Base-by-base conservation (phyloP, 1,140 invertebrate genomes). In the Drusus annulatus region DNA sequence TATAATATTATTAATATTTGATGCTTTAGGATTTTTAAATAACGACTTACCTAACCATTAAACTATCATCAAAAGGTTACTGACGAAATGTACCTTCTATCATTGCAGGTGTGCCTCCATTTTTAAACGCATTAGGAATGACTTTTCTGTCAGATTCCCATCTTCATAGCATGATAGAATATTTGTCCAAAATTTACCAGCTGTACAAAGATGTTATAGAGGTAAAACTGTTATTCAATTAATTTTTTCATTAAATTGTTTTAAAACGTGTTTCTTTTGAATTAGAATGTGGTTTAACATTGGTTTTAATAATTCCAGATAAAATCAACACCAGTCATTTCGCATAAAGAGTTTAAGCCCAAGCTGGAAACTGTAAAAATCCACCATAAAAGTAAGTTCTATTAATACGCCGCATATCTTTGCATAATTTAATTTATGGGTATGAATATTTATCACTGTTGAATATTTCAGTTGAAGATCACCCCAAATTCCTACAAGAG, bases 171-270 rank as follows among this genome's bases (percentile, higher is more conserved):
- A 94, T 97, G 92, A 91, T 96, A 52, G 93, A 94, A 58, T 98
- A 98, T 86, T 88, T 98, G 56, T 94, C 95, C n/a, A 95, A 96
- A 90, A 92, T 98, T 81, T 97, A 96, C 86, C 94, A 97, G 85
- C 91, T 92, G 65, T 96, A 96, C 86, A 91, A 94, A 78, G 94
- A 94, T 79, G 95, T 96, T 89, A 95, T 96, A 84, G 95, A 95
- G 15, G 93, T 95, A 84, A 92, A 21, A 56, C 36, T 45, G 36
- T 45, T 45, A 45, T 45, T 45, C 13, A 13, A 45, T 45, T 45
- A 45, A 45, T 10, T 45, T 10, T 1, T 45, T 13, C 10, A 13
- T 45, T 45, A 13, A 45, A 45, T 0, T 45, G 36, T 0, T 7
- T 36, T 4, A 36, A 36, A 36, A 36, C 0, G 1, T 45, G 36